Conservation (phyloP, 1,140 invertebrate genomes). For the Dolichoris vasculosae region DNA sequence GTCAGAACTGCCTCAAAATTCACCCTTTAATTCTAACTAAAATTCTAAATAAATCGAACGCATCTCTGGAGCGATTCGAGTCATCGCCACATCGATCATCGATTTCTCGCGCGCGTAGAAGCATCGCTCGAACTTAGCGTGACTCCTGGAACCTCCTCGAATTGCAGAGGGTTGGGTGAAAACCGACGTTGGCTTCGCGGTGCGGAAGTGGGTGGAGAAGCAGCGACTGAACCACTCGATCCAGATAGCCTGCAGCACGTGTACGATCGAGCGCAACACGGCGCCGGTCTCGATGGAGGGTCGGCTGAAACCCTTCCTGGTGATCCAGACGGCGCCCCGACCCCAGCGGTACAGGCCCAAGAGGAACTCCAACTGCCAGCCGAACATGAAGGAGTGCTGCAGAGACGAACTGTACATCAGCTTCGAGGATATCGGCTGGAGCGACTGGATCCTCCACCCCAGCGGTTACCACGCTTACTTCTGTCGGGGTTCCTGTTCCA, state of each 20-base stretch:
- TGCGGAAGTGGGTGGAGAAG: constrained; percentile 83
- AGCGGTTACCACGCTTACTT: constrained; percentile 88
- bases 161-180: constrained; percentile 86
- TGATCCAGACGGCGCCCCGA: constrained; percentile 79
- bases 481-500: constrained; percentile 85
- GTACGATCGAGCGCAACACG: constrained; percentile 78
- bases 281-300: constrained; percentile 79
- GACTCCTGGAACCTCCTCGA: neutral
- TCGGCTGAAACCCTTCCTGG: constrained; percentile 82
- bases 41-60: no score
- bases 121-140: no score
- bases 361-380: constrained; percentile 81
- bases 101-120: no score
- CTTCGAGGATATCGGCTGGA: constrained; percentile 90
- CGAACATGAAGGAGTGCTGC: constrained; percentile 85
- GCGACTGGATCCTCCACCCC: constrained; percentile 89
- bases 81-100: no score
- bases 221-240: constrained; percentile 80
- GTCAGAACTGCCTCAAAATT: no score
- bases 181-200: constrained; percentile 82
- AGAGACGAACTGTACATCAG: constrained; percentile 87
- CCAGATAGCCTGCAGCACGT: constrained; percentile 85
- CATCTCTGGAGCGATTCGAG: no score
- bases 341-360: constrained; percentile 77
- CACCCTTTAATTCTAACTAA: no score